Evolutionary conservation across 1,140 invertebrate species (phyloP), one percentile per base, ranked within the genome.

Genomic region (Aphelenchoides fujianensis): DNA sequence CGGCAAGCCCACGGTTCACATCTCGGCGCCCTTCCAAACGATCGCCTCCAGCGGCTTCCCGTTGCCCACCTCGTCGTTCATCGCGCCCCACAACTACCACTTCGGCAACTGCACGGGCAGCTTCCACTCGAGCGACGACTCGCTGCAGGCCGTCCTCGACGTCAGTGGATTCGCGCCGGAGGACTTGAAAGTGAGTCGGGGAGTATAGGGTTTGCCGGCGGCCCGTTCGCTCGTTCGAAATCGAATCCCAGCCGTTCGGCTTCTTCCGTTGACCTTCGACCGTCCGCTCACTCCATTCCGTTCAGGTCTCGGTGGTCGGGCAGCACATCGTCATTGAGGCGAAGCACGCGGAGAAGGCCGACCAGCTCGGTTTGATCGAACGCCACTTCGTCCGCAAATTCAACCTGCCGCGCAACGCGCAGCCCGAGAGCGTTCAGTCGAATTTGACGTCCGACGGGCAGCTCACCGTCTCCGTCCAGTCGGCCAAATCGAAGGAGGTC

Each of bases 81-180:
- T 74, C n/a, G 63, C 76, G 34, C 75, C 75, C 27, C 76, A 77
- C 64, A 77, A 77, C 55, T 77, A 77, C 48, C 75, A 77, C n/a
- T 77, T 77, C 37, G 75, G 75, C 3, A 41, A 79, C 66, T 36
- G 71, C 71, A 63, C 68, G 48, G 75, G 75, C 16, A 78, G 74
- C 1, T 77, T 78, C 48, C 68, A 68, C 2, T 69, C 67, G 2
- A 67, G 55, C 27, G 75, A 77, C 68, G 75, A 77, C 54, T 32
- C 16, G 55, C 34, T 77, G 16, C 64, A 70, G 31, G 76, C 36
- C 0, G 59, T 34, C 7, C 48, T 77, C 35, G 76, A 79, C 53
- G 75, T 77, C 31, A 59, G 59, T 36, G 66, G 62, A 3, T 77
- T 69, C 71, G 70, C 76, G 9, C 75, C 75, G 53, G 76, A 77